These are phyloP conservation scores for Hypolimnas misippus DNA, from an alignment of 2,888 invertebrate genomes.

Conservation along the genomic window DNA sequence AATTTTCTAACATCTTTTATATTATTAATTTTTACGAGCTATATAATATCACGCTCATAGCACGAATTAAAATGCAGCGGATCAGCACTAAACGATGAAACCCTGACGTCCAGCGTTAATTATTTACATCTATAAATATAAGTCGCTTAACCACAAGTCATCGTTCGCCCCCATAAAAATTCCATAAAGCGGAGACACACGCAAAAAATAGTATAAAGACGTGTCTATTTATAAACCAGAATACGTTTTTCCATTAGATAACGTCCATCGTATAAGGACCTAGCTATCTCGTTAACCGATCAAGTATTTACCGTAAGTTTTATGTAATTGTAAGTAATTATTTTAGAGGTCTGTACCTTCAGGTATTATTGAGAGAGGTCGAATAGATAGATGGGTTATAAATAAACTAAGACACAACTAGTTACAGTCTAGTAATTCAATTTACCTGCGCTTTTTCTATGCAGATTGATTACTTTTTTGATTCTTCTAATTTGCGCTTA, in stretches of 20 bases:
- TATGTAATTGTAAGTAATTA: constrained; percentile 1
- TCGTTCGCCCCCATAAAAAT: not conserved
- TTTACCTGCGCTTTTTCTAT: too few species aligned
- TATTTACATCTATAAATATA: not conserved
- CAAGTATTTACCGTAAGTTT: constrained; percentile 2
- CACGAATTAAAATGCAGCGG: too few species aligned
- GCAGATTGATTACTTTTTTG: too few species aligned
- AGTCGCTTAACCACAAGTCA: not conserved
- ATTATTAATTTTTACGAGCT: too few species aligned
- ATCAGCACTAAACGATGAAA: too few species aligned
- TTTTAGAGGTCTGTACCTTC: not conserved
- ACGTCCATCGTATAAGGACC: not conserved
- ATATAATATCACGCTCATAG: too few species aligned
- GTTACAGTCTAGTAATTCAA: too few species aligned
- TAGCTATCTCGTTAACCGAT: not conserved
- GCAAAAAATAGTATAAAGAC: not conserved
- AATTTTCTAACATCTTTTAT: too few species aligned
- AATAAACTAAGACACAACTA: too few species aligned
- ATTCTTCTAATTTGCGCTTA: too few species aligned
- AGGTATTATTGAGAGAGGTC: not conserved
- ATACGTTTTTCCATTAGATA: not conserved
- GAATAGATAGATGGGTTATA: too few species aligned
- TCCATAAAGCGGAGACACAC: not conserved
- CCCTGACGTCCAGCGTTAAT: too few species aligned
- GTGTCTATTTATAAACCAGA: not conserved